Evolutionary conservation across 2,113 vertebrate species (phyloP).

Genomic region (Solenodon paradoxus): DNA sequence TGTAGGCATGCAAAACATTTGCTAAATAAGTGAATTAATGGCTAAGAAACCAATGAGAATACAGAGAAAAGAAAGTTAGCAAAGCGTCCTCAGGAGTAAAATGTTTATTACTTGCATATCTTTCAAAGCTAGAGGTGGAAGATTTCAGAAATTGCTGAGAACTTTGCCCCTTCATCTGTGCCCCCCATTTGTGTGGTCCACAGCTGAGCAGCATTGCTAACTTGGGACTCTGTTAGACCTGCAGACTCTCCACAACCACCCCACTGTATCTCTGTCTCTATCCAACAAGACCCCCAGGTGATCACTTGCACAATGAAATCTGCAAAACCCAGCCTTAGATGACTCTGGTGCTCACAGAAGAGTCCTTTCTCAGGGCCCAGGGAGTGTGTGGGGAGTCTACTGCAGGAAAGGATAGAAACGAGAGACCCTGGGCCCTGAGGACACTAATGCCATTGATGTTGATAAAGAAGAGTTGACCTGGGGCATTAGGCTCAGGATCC

Average conservation of each 20-base stretch:
- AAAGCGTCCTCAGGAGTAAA: background rate
- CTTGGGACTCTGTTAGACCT: background rate
- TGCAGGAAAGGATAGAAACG: background rate
- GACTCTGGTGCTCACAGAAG: no score
- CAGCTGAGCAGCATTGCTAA: background rate
- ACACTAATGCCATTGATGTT: background rate
- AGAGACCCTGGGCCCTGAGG: no score
- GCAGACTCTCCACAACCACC: background rate
- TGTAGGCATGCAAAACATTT: background rate
- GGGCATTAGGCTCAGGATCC: background rate
- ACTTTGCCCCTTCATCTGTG: no score
- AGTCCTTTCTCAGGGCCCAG: background rate
- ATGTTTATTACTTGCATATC: background rate
- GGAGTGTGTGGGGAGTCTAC: background rate
- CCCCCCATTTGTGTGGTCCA: no score
- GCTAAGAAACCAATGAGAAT: background rate
- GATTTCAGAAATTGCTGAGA: no score
- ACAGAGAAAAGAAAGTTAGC: background rate
- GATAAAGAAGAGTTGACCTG: background rate
- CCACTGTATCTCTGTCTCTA: no score
- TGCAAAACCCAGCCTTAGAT: background rate
- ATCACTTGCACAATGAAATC: background rate
- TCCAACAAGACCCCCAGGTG: rapidly evolving
- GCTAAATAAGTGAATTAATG: background rate
- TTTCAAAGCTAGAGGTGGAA: background rate